phyloP scores from a whole-genome alignment of 2,888 invertebrate genomes.

The Xanthorhoe spadicearia region DNA sequence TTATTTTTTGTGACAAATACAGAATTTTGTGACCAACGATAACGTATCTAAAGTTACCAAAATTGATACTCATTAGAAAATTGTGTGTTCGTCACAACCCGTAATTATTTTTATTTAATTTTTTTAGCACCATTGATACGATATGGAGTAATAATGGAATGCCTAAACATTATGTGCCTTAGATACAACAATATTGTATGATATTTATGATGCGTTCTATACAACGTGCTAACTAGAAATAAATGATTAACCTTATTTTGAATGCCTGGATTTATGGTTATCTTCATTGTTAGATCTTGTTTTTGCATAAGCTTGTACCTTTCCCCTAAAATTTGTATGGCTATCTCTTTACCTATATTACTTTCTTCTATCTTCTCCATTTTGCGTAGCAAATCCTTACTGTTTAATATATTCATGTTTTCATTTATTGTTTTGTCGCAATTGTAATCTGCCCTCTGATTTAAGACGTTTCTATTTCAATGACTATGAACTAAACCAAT shows the following conservation, averaged over 20 bases:
- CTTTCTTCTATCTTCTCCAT: constrained; percentile 17
- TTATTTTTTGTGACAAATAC: constrained; percentile 63
- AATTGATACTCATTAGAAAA: constrained; percentile 43
- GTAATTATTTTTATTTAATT: constrained; percentile 49
- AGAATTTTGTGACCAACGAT: constrained; percentile 41
- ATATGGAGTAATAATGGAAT: constrained; percentile 83
- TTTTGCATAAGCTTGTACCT: constrained; percentile 74
- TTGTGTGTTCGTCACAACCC: constrained; percentile 61
- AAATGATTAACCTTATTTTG: constrained; percentile 79
- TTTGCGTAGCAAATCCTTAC: constrained; percentile 36
- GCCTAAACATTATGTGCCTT: constrained; percentile 86
- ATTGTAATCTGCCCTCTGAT: constrained; percentile 28
- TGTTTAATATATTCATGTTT: constrained; percentile 31
- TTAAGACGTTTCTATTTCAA: constrained; percentile 31
- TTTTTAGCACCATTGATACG: constrained; percentile 80
- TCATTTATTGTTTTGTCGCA: constrained; percentile 26
- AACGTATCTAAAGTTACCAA: constrained; percentile 38
- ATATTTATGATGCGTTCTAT: constrained; percentile 85
- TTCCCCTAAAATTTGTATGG: constrained; percentile 54
- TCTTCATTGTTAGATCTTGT: constrained; percentile 73
- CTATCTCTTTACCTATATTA: constrained; percentile 33
- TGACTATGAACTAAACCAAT: neutral
- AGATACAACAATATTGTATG: constrained; percentile 86
- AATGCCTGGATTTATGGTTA: constrained; percentile 72
- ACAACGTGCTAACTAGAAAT: constrained; percentile 85